Conservation (phyloP, 2,113 vertebrate genomes). For the Macquaria ambigua region DNA sequence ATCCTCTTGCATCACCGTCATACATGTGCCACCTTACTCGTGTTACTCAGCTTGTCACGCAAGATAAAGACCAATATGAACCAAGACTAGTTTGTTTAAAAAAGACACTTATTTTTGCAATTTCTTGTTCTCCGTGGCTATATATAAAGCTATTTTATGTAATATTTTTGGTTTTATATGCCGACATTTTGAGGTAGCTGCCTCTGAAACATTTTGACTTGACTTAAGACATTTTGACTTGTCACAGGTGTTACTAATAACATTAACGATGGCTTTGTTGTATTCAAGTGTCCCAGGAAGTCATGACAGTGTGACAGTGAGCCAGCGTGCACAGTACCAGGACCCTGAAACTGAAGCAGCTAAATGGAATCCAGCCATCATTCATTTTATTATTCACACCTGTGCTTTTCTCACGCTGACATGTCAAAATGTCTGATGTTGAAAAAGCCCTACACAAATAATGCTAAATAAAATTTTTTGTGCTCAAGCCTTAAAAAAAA, state of each 20-base stretch:
- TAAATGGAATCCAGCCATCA: neutral
- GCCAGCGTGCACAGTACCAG: too few species aligned
- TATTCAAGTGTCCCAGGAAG: neutral
- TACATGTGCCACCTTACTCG: constrained; percentile 47
- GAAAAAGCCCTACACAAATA: too few species aligned
- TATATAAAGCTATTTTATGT: neutral
- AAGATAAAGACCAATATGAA: constrained; percentile 20
- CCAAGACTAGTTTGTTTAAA: neutral
- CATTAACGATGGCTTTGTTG: neutral
- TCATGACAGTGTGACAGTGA: too few species aligned
- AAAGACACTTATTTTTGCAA: neutral
- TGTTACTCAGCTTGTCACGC: constrained; percentile 46
- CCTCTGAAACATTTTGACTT: neutral
- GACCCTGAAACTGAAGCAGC: too few species aligned
- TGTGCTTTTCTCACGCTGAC: neutral
- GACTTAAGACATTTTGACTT: neutral
- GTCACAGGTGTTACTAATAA: neutral
- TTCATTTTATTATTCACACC: neutral
- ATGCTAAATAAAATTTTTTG: too few species aligned
- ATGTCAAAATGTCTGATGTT: too few species aligned
- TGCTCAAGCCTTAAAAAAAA: neutral
- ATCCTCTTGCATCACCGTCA: constrained; percentile 70
- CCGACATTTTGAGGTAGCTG: neutral
- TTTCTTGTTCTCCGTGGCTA: neutral
- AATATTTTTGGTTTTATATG: neutral